These are phyloP conservation scores for Gerris lacustris DNA, from an alignment of 2,888 invertebrate genomes.

Conservation along the genomic window DNA sequence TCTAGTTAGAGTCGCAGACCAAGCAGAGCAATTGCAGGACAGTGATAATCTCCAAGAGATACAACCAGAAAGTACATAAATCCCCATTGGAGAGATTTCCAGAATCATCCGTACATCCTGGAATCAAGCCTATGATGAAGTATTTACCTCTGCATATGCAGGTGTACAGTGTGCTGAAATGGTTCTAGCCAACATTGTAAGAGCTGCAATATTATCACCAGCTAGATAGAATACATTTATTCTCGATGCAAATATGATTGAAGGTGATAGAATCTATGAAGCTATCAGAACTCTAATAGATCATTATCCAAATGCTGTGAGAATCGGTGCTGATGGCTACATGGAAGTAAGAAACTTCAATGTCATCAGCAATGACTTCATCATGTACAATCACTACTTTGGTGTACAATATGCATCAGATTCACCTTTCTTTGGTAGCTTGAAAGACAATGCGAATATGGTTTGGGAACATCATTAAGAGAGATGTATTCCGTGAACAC, in stretches of 20 bases:
- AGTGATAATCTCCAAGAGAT: background rate
- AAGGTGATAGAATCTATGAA: slow-evolving; percentile 24
- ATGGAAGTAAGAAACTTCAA: background rate
- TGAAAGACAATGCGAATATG: background rate
- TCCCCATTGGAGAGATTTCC: slow-evolving; percentile 8
- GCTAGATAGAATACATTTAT: slow-evolving; percentile 5
- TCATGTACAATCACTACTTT: slow-evolving; percentile 9
- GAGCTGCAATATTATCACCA: slow-evolving; percentile 24
- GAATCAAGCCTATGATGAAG: slow-evolving; percentile 29
- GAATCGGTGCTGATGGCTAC: slow-evolving; percentile 6
- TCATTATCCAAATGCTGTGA: background rate
- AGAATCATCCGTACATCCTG: slow-evolving; percentile 31
- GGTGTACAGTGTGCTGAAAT: slow-evolving; percentile 31
- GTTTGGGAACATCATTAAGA: background rate
- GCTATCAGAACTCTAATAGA: slow-evolving; percentile 12
- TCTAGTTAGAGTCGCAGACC: background rate
- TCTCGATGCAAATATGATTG: slow-evolving; percentile 27
- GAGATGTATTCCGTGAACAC: background rate
- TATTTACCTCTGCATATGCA: slow-evolving; percentile 29
- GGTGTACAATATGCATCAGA: slow-evolving; percentile 20
- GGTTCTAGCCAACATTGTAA: slow-evolving; percentile 28
- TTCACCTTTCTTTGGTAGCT: slow-evolving; percentile 13
- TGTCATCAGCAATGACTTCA: background rate
- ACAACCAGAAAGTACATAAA: background rate
- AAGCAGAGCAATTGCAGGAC: background rate